Evolutionary conservation across 2,797 vertebrate genomes (phyloP).

Genomic region (Discoglossus pictus): DNA sequence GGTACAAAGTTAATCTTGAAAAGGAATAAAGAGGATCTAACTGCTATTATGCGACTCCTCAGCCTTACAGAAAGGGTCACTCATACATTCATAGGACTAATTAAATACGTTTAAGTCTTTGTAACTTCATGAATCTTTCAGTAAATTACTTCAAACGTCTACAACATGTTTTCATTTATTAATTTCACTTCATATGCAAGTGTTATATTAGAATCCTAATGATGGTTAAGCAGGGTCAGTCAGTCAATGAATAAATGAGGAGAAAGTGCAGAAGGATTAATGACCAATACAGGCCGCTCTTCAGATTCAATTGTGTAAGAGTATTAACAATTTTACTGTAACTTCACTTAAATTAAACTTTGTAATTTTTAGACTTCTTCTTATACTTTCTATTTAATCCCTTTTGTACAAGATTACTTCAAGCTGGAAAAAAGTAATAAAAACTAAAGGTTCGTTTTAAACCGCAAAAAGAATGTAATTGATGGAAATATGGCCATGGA

Average conservation of each 20-base stretch:
- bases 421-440: no score
- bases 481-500: no score
- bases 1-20: conserved; percentile 91
- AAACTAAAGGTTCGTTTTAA: no score
- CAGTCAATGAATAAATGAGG: conserved; percentile 69
- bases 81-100: conserved; percentile 75
- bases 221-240: conserved; percentile 67
- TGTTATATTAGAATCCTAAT: conserved; percentile 71
- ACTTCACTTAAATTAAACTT: no score
- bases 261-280: conserved; percentile 64
- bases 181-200: conserved; percentile 90
- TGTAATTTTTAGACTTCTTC: no score
- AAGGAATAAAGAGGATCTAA: conserved; percentile 81
- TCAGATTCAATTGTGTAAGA: conserved; percentile 15
- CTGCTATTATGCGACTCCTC: conserved; percentile 79
- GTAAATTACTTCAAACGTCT: conserved; percentile 69
- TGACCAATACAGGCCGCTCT: conserved; percentile 52
- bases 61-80: conserved; percentile 77
- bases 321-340: conserved; percentile 3
- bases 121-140: conserved; percentile 76
- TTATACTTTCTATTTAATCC: no score
- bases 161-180: conserved; percentile 80
- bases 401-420: no score
- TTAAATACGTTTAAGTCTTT: conserved; percentile 79
- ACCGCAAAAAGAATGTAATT: no score